Conservation (phyloP, 2,113 vertebrate species). For the Motacilla tschutschensis region DNA sequence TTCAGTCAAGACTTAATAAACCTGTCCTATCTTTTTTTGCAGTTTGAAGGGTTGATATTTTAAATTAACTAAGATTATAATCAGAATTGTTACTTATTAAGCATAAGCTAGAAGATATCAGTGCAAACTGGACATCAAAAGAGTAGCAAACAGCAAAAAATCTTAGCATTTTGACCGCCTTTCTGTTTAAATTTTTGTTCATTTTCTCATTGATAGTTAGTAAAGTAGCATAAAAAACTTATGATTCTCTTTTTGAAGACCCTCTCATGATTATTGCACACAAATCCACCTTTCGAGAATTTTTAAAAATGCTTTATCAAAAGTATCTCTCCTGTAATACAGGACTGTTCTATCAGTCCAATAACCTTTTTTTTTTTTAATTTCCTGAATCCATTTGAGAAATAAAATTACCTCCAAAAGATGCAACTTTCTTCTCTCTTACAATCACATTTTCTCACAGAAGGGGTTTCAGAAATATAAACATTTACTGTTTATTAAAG, state of each 20-base stretch:
- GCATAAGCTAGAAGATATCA: not conserved
- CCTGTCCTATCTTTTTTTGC: not conserved
- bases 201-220: not conserved
- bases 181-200: not conserved
- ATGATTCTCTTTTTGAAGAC: not conserved
- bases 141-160: not conserved
- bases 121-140: not conserved
- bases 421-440: not conserved
- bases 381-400: not conserved
- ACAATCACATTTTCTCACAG: not conserved
- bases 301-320: not conserved
- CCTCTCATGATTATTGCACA: not conserved
- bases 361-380: not conserved
- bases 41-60: not conserved
- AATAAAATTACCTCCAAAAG: not conserved
- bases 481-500: not conserved
- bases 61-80: slow-evolving; percentile 18
- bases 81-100: not conserved
- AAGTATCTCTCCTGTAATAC: not conserved
- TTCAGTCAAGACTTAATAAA: not conserved
- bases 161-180: not conserved
- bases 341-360: not conserved
- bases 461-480: not conserved
- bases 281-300: not conserved
- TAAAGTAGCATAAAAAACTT: not conserved